Evolutionary conservation across 2,888 invertebrate species (phyloP), one percentile per base, ranked within the genome.

Genomic region (Halictus ligatus): DNA sequence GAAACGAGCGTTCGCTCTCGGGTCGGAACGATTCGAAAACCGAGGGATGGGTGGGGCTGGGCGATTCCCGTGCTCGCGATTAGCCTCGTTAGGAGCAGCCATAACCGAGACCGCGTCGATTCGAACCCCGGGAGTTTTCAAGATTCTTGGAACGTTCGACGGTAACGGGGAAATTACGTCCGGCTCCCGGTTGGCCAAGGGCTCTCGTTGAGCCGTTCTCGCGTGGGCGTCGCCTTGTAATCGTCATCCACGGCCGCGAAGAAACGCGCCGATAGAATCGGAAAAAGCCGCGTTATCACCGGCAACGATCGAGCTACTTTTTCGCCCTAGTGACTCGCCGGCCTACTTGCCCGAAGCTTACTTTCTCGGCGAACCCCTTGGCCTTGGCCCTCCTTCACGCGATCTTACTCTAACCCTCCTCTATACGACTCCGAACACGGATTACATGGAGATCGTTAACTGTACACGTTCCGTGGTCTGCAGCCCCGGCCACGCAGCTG

Each of bases 381-480:
- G 94, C 95, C 95, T 95, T 95, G 94, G 94, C 94, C 92, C 94
- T 94, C 90, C 94, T 94, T 94, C 94, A 93, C 94, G 94, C 94
- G 94, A 94, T 93, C 93, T 83, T 89, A 87, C 88, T 58, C 58
- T 29, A 29, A 29, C 64, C 83, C 82, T 80, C 83, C 87, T 79
- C 29, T 72, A 82, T 86, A 89, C 85, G 81, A 91, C 90, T 92
- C 87, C 87, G 80, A 89, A 88, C 93, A 92, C 91, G 91, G 91
- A 93, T 93, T 90, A 88, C 86, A 83, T 78, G 77, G 75, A 89
- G 92, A 93, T 93, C 91, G 93, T 94, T 92, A 93, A 91, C 91
- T 89, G 79, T 88, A 87, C 86, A 86, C 81, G 78, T 90, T 89
- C 78, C 88, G 75, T 82, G 80, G 83, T 88, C 85, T 79, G 75